A percentile compares a stretch with the other conserved stretches of the same genome.
These are phyloP conservation scores for Phalacrocorax carbo DNA, from an alignment of 2,113 vertebrate species.

Conservation along the genomic window DNA sequence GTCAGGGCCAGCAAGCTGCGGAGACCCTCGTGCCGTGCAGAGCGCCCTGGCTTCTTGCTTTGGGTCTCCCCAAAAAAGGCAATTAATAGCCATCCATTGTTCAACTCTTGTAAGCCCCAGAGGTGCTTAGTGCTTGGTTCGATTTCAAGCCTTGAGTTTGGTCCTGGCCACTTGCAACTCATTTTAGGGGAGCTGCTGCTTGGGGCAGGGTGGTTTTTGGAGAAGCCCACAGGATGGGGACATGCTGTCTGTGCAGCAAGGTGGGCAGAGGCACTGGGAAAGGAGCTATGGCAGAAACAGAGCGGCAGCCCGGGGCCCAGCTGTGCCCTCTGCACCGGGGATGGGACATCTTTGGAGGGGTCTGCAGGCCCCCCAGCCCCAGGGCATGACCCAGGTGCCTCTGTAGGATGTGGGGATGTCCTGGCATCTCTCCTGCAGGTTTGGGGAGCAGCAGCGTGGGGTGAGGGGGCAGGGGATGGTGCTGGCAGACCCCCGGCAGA, in stretches of 20 bases:
- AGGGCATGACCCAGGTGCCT: fast-evolving
- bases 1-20: background rate
- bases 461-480: background rate
- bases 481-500: background rate
- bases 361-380: background rate
- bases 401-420: fast-evolving
- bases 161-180: background rate
- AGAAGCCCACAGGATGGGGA: background rate
- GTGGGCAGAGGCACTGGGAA: fast-evolving
- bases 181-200: background rate
- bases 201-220: background rate
- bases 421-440: background rate
- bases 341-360: background rate
- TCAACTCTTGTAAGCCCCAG: background rate
- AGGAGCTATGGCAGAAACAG: fast-evolving
- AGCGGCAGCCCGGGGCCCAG: background rate
- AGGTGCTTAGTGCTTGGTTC: background rate
- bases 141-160: background rate
- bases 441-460: fast-evolving
- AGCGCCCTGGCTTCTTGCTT: fast-evolving
- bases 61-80: background rate
- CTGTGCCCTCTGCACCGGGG: fast-evolving
- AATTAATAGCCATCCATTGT: fast-evolving
- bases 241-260: fast-evolving
- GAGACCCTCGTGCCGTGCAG: background rate